Evolutionary conservation across 2,113 vertebrate species (phyloP).

Genomic region (Nannobrachium achirus): DNA sequence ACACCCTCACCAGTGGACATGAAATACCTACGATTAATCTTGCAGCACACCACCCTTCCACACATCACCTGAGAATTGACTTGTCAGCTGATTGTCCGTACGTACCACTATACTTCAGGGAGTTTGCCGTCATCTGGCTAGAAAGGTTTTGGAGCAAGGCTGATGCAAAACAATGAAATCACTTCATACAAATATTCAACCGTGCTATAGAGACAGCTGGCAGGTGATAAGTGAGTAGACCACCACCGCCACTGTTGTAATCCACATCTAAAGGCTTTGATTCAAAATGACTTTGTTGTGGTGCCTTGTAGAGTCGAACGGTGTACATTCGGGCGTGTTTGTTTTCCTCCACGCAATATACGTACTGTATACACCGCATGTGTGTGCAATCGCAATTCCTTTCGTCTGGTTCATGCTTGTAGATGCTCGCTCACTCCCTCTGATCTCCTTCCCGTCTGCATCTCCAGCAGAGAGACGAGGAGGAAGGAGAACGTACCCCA

Average conservation of each 20-base stretch:
- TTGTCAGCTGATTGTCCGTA: neutral
- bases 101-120: neutral
- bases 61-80: neutral
- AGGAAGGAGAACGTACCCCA: no score
- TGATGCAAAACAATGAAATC: neutral
- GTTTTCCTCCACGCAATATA: no score
- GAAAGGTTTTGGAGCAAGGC: neutral
- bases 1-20: no score
- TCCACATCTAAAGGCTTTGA: no score
- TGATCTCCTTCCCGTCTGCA: neutral
- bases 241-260: neutral
- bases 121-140: neutral
- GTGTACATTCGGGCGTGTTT: no score
- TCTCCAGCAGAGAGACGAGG: neutral
- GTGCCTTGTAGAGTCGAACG: no score
- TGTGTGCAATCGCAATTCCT: no score
- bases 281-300: no score
- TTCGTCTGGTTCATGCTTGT: neutral
- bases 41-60: neutral
- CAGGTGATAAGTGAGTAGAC: neutral
- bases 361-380: no score
- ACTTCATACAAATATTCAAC: neutral
- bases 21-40: no score
- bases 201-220: neutral
- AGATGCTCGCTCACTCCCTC: neutral